Evolutionary conservation across 2,113 vertebrate genomes (phyloP).

Genomic region (western clawed frog (Xenopus tropicalis)): DNA sequence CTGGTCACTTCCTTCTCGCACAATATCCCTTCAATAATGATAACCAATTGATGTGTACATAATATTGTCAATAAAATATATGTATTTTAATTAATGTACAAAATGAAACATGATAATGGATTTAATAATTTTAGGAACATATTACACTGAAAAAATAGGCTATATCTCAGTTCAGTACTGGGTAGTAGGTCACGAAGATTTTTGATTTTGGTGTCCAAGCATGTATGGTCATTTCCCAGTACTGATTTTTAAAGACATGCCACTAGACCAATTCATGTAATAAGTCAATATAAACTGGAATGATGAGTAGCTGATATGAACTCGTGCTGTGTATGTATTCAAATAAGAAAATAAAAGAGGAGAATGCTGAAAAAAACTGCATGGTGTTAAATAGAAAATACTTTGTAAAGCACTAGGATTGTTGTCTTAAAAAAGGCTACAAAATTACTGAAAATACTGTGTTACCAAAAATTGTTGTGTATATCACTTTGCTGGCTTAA

Average conservation of each 20-base stretch:
- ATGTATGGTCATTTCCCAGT: too few species aligned
- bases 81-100: conserved; percentile 38
- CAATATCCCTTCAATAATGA: background rate
- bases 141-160: too few species aligned
- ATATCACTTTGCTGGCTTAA: background rate
- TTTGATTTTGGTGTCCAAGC: too few species aligned
- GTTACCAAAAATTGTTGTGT: background rate
- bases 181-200: too few species aligned
- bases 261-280: too few species aligned
- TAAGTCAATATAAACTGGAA: background rate
- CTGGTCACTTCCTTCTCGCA: background rate
- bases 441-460: background rate
- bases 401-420: background rate
- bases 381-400: background rate
- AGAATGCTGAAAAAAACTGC: background rate
- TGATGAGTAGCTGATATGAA: background rate
- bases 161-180: too few species aligned
- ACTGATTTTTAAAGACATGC: too few species aligned
- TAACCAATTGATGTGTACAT: conserved; percentile 12
- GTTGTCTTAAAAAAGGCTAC: background rate
- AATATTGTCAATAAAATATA: background rate
- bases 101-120: conserved; percentile 10
- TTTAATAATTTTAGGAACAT: background rate
- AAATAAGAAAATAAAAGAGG: too few species aligned
- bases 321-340: background rate